Conservation (phyloP, 2,888 invertebrate species). For the Ethmia dodecea region DNA sequence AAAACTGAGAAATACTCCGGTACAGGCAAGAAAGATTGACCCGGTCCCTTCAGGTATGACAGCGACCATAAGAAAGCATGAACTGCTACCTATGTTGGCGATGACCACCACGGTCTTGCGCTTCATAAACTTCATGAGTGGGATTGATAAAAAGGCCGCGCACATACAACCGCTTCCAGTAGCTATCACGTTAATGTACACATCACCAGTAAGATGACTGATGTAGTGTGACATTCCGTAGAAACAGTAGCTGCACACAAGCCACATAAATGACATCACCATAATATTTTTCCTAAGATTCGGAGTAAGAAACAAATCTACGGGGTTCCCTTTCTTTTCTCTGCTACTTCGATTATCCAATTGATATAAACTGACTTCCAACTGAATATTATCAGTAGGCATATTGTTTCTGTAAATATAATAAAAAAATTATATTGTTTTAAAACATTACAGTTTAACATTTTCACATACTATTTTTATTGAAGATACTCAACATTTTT, state of each 20-base stretch:
- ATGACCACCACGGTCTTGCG: slow-evolving; percentile 79
- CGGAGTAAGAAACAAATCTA: slow-evolving; percentile 82
- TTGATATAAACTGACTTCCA: slow-evolving; percentile 48
- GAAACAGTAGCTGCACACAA: slow-evolving; percentile 83
- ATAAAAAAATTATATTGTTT: not conserved
- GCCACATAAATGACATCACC: slow-evolving; percentile 85
- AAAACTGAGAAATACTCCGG: slow-evolving; percentile 87
- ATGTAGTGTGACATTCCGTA: slow-evolving; percentile 90
- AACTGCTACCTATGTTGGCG: slow-evolving; percentile 76
- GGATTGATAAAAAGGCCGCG: slow-evolving; percentile 78
- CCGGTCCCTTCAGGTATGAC: slow-evolving; percentile 60
- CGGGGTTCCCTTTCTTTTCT: slow-evolving; percentile 55
- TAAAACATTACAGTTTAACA: not conserved
- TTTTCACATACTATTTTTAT: not conserved
- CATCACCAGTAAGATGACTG: slow-evolving; percentile 84
- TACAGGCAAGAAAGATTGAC: slow-evolving; percentile 79
- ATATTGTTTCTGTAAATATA: slow-evolving; percentile 47
- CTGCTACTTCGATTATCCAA: slow-evolving; percentile 29
- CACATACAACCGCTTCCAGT: slow-evolving; percentile 80
- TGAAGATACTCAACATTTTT: slow-evolving; percentile 46
- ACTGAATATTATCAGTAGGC: slow-evolving; percentile 56
- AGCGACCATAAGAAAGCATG: slow-evolving; percentile 79
- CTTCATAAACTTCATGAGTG: slow-evolving; percentile 79
- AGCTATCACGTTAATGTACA: slow-evolving; percentile 87
- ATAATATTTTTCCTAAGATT: slow-evolving; percentile 82